Evolutionary conservation across 2,888 invertebrate species (phyloP).

Genomic region (Cerastoderma edule): DNA sequence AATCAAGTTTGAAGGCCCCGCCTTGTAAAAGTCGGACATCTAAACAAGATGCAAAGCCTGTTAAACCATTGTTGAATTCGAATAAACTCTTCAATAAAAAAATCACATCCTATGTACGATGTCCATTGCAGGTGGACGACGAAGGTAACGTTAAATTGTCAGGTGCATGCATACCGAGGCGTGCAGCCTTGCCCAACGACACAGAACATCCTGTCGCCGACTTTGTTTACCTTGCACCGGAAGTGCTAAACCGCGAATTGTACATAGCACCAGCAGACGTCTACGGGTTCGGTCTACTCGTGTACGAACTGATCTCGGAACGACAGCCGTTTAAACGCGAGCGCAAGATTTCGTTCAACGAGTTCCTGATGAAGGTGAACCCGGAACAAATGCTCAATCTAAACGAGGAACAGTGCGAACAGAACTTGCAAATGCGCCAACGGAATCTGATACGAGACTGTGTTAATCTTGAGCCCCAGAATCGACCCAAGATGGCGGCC

Average conservation of each 20-base stretch:
- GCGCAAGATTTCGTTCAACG: conserved; percentile 46
- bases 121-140: conserved; percentile 49
- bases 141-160: conserved; percentile 68
- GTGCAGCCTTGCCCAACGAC: conserved; percentile 64
- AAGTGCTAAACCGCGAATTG: conserved; percentile 71
- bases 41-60: too few relatives aligned
- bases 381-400: conserved; percentile 59
- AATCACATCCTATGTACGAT: neutral
- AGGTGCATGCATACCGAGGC: conserved; percentile 73
- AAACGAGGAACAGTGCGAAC: neutral
- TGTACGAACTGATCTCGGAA: conserved; percentile 49
- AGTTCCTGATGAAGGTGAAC: conserved; percentile 61
- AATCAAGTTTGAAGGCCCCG: too few relatives aligned
- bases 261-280: conserved; percentile 75
- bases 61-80: too few relatives aligned
- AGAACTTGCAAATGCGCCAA: neutral
- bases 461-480: neutral
- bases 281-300: conserved; percentile 66
- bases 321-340: conserved; percentile 52
- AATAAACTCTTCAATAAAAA: too few relatives aligned
- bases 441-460: conserved; percentile 15
- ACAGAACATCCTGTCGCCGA: conserved; percentile 53
- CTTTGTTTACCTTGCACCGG: conserved; percentile 76
- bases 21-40: too few relatives aligned
- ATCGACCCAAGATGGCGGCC: neutral